Conservation (phyloP, 2,113 vertebrate species). For the Grus americana region DNA sequence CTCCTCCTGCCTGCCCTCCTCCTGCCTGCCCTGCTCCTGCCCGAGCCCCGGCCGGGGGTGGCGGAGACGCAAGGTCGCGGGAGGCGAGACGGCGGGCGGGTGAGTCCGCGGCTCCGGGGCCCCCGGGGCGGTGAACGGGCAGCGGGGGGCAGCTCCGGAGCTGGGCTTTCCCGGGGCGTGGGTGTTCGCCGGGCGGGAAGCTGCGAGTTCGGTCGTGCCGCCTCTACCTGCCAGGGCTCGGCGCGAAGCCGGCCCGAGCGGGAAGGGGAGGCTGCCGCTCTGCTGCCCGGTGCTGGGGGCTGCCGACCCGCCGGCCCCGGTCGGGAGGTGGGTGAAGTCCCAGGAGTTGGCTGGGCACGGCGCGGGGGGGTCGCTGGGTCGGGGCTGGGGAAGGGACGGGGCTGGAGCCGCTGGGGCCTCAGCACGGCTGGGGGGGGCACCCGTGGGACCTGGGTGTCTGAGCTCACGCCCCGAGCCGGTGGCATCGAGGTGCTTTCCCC, state of each 20-base stretch:
- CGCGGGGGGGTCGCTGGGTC: not conserved
- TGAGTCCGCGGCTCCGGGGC: not conserved
- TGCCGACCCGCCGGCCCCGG: not conserved
- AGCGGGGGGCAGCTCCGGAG: not conserved
- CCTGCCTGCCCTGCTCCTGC: not conserved
- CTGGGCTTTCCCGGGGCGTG: not conserved
- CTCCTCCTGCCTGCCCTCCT: not conserved
- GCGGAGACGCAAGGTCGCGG: not conserved
- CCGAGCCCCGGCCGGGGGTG: not conserved
- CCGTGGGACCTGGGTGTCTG: not conserved
- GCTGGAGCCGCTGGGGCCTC: not conserved
- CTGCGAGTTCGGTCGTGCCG: not conserved
- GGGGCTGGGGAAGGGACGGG: not conserved
- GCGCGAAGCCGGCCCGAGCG: not conserved
- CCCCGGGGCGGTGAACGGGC: too few relatives aligned
- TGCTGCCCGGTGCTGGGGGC: not conserved
- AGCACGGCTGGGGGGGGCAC: not conserved
- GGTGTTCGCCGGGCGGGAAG: not conserved
- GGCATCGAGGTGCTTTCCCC: not conserved
- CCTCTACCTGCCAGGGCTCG: not conserved
- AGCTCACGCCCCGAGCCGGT: accelerated
- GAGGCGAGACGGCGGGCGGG: not conserved
- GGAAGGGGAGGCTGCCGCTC: not conserved
- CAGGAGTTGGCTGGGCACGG: not conserved
- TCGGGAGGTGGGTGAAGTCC: not conserved